These are phyloP conservation scores for Leucophora obtusa DNA, from an alignment of 2,888 invertebrate genomes.

Conservation along the genomic window DNA sequence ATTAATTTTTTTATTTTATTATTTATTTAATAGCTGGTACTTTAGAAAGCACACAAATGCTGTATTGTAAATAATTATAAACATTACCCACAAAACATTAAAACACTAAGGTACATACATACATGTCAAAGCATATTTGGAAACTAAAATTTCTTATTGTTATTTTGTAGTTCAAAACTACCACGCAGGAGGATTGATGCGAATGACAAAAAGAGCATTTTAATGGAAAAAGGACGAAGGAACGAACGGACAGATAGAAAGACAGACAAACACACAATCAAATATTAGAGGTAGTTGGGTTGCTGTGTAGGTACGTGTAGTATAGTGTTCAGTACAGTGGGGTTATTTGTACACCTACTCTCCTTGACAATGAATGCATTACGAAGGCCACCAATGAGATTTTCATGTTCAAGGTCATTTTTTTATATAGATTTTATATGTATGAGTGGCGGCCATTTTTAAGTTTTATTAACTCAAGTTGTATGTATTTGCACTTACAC, in stretches of 20 bases:
- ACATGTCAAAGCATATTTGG: not conserved
- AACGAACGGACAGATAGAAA: slow-evolving; percentile 3
- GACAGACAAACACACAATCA: not conserved
- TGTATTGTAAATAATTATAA: not conserved
- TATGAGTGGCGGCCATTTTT: slow-evolving; percentile 51
- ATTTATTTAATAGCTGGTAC: not conserved
- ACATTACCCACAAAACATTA: not conserved
- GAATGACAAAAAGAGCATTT: too few species aligned
- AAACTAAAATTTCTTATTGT: not conserved
- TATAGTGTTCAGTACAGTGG: not conserved
- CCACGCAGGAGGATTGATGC: not conserved
- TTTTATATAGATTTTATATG: slow-evolving; percentile 6
- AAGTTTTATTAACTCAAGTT: slow-evolving; percentile 26
- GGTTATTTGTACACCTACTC: slow-evolving; percentile 40
- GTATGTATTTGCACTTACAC: slow-evolving; percentile 12
- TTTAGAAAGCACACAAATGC: not conserved
- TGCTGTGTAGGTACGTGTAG: not conserved
- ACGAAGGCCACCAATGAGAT: slow-evolving; percentile 69
- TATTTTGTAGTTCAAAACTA: not conserved
- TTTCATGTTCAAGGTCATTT: slow-evolving; percentile 72
- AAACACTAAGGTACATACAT: not conserved
- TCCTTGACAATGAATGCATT: slow-evolving; percentile 64
- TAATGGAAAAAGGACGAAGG: not conserved
- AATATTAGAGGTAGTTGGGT: slow-evolving; percentile 2
- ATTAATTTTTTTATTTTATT: not conserved